phyloP scores from a whole-genome alignment of 2,888 invertebrate genomes.

The Rhagophthalmus giganteus region DNA sequence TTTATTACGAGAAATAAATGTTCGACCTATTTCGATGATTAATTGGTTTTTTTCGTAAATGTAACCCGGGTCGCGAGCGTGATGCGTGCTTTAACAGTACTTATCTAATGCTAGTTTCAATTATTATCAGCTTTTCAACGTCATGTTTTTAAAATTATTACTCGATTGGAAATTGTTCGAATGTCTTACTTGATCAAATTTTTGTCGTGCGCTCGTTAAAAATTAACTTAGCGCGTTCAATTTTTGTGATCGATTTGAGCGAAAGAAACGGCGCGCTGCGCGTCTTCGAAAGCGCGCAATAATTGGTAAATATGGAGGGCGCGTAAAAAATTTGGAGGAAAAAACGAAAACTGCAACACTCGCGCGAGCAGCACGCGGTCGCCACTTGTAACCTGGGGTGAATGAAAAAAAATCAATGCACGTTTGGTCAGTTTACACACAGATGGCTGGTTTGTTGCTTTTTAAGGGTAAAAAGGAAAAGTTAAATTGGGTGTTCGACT shows the following conservation, averaged over 20 bases:
- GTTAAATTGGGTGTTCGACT: slow-evolving; percentile 20
- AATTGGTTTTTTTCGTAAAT: no score
- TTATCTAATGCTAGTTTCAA: no score
- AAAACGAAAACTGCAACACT: slow-evolving; percentile 32
- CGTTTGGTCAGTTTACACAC: slow-evolving; percentile 51
- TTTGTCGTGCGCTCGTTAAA: not conserved
- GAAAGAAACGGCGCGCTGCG: no score
- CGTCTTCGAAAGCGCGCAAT: not conserved
- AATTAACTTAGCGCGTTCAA: not conserved
- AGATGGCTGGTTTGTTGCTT: slow-evolving; percentile 53
- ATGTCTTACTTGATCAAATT: not conserved
- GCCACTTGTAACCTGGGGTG: slow-evolving; percentile 37
- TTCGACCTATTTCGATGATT: no score
- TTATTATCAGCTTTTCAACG: no score
- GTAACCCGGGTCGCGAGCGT: no score
- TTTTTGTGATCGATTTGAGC: no score
- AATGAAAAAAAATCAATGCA: slow-evolving; percentile 40
- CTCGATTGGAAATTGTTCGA: no score
- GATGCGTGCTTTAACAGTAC: no score
- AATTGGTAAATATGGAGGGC: slow-evolving; percentile 24
- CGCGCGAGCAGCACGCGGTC: slow-evolving; percentile 29
- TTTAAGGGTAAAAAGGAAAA: slow-evolving; percentile 39
- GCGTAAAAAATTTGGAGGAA: slow-evolving; percentile 28
- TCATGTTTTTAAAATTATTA: no score
- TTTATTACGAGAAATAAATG: no score